phyloP scores from a whole-genome alignment of 1,140 invertebrate species.

The Reticulitermes speratus region DNA sequence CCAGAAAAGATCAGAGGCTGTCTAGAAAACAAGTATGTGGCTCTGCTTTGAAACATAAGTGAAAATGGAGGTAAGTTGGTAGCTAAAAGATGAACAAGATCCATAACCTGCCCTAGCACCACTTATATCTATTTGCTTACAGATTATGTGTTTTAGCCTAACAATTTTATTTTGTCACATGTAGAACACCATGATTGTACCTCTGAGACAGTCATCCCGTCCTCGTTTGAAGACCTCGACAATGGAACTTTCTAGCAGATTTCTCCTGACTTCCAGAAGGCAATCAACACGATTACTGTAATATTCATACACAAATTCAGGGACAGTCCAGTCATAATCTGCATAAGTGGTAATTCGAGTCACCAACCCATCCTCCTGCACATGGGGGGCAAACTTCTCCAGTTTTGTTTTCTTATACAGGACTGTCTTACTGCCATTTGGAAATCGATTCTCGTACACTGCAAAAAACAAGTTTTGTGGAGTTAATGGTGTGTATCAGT shows the following conservation, averaged over 20 bases:
- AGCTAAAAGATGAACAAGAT: too few relatives aligned
- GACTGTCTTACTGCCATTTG: conserved; percentile 64
- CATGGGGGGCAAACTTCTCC: conserved; percentile 75
- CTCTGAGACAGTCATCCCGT: conserved; percentile 64
- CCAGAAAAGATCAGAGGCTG: too few relatives aligned
- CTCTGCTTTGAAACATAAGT: too few relatives aligned
- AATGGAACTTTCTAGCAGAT: conserved; percentile 56
- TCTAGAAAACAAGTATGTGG: too few relatives aligned
- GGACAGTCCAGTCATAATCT: conserved; percentile 63
- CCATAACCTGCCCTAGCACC: too few relatives aligned
- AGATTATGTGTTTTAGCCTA: too few relatives aligned
- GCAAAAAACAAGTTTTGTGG: conserved; percentile 38
- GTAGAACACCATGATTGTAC: conserved; percentile 44
- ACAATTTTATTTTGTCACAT: too few relatives aligned
- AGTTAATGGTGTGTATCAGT: too few relatives aligned
- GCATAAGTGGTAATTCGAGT: conserved; percentile 66
- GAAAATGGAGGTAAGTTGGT: too few relatives aligned
- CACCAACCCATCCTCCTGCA: conserved; percentile 67
- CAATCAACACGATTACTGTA: conserved; percentile 70
- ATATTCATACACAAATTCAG: conserved; percentile 62
- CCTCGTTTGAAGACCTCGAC: conserved; percentile 69
- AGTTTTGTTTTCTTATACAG: conserved; percentile 73
- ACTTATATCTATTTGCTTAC: too few relatives aligned
- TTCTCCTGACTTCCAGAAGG: conserved; percentile 58
- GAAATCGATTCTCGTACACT: conserved; percentile 75